Conservation (phyloP, 2,888 invertebrate species). For the Siphonodentalium dalli region DNA sequence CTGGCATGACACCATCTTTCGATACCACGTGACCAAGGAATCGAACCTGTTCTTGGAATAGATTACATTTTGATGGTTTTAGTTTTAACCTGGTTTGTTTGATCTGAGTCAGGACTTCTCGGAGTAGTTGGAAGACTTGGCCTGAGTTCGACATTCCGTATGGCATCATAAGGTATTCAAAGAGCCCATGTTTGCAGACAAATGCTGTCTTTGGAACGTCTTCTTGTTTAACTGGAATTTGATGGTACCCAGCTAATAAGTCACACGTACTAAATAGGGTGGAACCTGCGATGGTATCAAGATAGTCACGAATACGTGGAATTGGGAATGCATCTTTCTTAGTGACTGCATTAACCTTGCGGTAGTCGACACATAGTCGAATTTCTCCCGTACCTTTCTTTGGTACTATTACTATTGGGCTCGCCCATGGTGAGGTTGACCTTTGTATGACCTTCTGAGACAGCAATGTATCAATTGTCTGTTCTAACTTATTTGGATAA, state of each 20-base stretch:
- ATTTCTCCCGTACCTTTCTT: slow-evolving; percentile 2
- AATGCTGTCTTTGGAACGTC: slow-evolving; percentile 1
- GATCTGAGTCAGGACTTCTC: slow-evolving; percentile 3
- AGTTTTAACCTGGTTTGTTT: slow-evolving; percentile 5
- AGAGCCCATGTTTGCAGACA: slow-evolving; percentile 3
- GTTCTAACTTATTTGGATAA: neutral
- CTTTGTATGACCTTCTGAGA: neutral
- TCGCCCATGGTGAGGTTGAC: neutral
- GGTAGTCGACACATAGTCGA: neutral
- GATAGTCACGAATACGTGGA: neutral
- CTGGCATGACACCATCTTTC: neutral
- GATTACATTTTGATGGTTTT: slow-evolving; percentile 5
- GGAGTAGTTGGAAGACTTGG: neutral
- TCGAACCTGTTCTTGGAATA: slow-evolving; percentile 1
- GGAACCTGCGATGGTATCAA: neutral
- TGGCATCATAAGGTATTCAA: neutral
- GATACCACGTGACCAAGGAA: slow-evolving; percentile 7
- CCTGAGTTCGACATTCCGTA: neutral
- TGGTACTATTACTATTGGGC: neutral
- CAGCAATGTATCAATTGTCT: neutral
- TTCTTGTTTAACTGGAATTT: neutral
- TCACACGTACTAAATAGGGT: neutral
- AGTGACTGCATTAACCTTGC: neutral
- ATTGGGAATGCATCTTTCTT: neutral
- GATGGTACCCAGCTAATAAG: neutral